Percentiles rank a stretch among this genome's conserved stretches.
Conservation (phyloP, 2,113 vertebrate genomes). For the Cynoglossus semilaevis region DNA sequence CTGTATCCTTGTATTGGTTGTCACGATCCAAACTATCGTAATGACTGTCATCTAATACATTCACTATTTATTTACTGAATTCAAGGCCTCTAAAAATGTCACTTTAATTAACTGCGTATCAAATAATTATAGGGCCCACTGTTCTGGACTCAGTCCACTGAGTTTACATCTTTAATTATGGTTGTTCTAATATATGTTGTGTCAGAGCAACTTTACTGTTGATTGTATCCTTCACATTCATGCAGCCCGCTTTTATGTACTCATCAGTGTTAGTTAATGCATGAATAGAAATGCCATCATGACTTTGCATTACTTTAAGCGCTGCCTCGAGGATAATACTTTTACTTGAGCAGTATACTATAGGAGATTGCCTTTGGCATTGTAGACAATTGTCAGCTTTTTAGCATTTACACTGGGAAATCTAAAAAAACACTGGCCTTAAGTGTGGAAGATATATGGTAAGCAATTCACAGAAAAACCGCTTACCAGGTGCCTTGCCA, state of each 20-base stretch:
- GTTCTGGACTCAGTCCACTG: neutral
- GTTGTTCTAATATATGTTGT: too few species aligned
- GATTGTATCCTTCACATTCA: conserved; percentile 15
- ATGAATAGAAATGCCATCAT: neutral
- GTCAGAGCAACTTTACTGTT: too few species aligned
- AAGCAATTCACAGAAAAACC: conserved; percentile 7
- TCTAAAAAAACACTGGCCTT: conserved; percentile 8
- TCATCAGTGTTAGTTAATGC: conserved; percentile 27
- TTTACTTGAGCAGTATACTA: conserved; percentile 75
- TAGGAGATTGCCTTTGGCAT: conserved; percentile 80
- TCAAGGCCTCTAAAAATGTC: too few species aligned
- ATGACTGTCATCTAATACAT: too few species aligned
- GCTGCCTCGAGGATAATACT: conserved; percentile 75
- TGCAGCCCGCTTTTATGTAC: conserved; percentile 11
- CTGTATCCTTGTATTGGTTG: too few species aligned
- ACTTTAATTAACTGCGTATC: too few species aligned
- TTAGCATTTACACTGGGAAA: conserved; percentile 45
- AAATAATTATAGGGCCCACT: too few species aligned
- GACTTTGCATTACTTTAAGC: conserved; percentile 6
- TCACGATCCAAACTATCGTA: too few species aligned
- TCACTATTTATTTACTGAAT: too few species aligned
- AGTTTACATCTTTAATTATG: neutral
- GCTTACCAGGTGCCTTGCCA: conserved; percentile 13
- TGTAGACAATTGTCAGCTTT: conserved; percentile 76
- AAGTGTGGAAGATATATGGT: conserved; percentile 9